Evolutionary conservation across 2,888 invertebrate species (phyloP), one percentile per base, ranked within the genome.

Genomic region (Drosophila mercatorum): DNA sequence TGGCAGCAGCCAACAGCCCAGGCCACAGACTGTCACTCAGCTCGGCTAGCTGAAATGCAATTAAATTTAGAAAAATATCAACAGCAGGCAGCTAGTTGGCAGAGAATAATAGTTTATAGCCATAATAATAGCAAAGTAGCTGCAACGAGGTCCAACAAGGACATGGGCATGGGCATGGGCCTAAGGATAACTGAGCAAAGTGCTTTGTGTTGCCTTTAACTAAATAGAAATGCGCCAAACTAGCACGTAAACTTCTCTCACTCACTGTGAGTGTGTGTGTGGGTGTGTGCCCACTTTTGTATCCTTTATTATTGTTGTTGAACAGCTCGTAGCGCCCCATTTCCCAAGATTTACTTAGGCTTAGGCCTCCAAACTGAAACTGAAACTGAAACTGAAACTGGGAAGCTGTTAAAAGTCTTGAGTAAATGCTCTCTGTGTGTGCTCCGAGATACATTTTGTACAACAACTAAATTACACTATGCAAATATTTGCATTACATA

Each of bases 11-110:
- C 22, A 22, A 22, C 22, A 41, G 17, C 12, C 58, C 38, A n/a
- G 14, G 5, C 57, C 58, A 28, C 59, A 38, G 52, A 10, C 67
- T 31, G 64, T 26, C 49, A 14, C 49, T 44, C 63, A 43, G 56
- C 28, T 58, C 72, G 59, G 52, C 71, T 65, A 82, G 57, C 87
- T 62, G 80, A 86, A 86, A 86, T 86, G 86, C 88, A 86, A 86
- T 86, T 86, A 86, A 86, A 86, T 88, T 88, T 86, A 84, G 75
- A 88, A 86, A 86, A 86, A 86, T 88, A 86, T 84, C 86, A 85
- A 83, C 87, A 83, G 75, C 81, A 78, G 72, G 79, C 79, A 64
- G 53, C 62, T 57, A 62, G 72, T 78, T 79, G 80, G 72, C 71
- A 73, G 75, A 73, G 75, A 83, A 88, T 83, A 86, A 86, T 83